Conservation (phyloP, 2,113 vertebrate genomes). For the Xenopus borealis region DNA sequence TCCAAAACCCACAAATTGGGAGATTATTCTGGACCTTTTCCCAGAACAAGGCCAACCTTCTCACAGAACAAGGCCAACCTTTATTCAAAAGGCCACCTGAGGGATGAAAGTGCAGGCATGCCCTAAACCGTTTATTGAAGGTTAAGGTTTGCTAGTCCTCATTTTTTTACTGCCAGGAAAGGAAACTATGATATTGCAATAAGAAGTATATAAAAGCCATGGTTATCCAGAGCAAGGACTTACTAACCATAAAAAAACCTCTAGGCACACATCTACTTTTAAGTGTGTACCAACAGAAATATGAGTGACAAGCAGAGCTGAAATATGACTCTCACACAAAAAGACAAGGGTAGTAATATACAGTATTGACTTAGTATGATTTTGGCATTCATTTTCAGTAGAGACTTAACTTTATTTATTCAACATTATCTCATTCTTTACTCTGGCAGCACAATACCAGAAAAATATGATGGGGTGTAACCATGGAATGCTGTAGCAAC, state of each 20-base stretch:
- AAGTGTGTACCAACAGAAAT: conserved; percentile 7
- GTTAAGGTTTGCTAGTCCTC: conserved; percentile 39
- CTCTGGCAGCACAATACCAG: background rate
- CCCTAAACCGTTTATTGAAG: conserved; percentile 45
- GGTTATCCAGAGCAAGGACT: conserved; percentile 10
- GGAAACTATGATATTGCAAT: conserved; percentile 30
- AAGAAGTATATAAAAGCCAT: conserved; percentile 15
- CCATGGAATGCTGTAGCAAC: too few species aligned
- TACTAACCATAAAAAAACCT: conserved; percentile 12
- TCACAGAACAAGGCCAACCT: conserved; percentile 50
- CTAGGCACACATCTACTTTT: background rate
- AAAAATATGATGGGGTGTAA: background rate
- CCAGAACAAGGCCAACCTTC: conserved; percentile 51
- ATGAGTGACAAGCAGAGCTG: background rate
- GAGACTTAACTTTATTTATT: background rate
- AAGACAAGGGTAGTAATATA: background rate
- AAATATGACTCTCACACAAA: background rate
- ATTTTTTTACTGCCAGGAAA: conserved; percentile 17
- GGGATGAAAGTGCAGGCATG: conserved; percentile 43
- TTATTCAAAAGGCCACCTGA: conserved; percentile 49
- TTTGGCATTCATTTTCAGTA: background rate
- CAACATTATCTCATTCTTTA: background rate
- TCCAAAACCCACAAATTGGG: conserved; percentile 56
- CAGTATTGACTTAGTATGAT: background rate
- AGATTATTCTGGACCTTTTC: conserved; percentile 58